These are phyloP conservation scores for Epizoanthus ramosus DNA, from an alignment of 92 coral and sea anemone species.

Conservation along the genomic window DNA sequence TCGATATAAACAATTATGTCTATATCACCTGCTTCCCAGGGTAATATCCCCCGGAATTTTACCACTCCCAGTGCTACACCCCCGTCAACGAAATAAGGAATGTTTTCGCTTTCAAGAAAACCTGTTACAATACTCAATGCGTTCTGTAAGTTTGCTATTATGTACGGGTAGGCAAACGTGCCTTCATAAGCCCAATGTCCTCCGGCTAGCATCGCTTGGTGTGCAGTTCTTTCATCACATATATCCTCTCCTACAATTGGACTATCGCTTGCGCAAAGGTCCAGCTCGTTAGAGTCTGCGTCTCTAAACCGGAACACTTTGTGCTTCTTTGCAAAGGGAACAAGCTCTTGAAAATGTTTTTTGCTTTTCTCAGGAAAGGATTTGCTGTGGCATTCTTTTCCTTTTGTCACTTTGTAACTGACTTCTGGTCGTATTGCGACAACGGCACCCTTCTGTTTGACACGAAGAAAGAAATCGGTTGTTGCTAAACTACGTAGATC, in stretches of 20 bases:
- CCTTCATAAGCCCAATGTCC: conserved; percentile 59
- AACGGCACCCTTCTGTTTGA: conserved; percentile 44
- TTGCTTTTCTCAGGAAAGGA: background rate
- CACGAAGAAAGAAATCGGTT: conserved; percentile 67
- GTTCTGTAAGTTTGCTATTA: conserved; percentile 37
- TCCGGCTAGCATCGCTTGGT: conserved; percentile 33
- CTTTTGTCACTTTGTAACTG: background rate
- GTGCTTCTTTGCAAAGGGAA: conserved; percentile 67
- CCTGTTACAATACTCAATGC: conserved; percentile 32
- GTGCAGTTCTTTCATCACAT: conserved; percentile 43
- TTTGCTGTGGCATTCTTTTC: background rate
- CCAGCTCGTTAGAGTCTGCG: conserved; percentile 47
- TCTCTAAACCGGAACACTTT: conserved; percentile 57
- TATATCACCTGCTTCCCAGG: conserved; percentile 77
- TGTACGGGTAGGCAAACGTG: conserved; percentile 68
- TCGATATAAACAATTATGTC: conserved; percentile 39
- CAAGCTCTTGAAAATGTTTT: conserved; percentile 22
- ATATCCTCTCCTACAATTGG: conserved; percentile 62
- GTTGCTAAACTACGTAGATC: conserved; percentile 28
- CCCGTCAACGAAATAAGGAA: conserved; percentile 42
- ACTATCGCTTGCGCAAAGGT: conserved; percentile 57
- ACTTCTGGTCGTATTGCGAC: conserved; percentile 61
- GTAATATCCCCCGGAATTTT: conserved; percentile 60
- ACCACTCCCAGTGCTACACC: conserved; percentile 66
- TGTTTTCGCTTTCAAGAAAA: conserved; percentile 35